These are phyloP conservation scores for Acrocephalus arundinaceus DNA, from an alignment of 2,113 vertebrate species.

Conservation along the genomic window DNA sequence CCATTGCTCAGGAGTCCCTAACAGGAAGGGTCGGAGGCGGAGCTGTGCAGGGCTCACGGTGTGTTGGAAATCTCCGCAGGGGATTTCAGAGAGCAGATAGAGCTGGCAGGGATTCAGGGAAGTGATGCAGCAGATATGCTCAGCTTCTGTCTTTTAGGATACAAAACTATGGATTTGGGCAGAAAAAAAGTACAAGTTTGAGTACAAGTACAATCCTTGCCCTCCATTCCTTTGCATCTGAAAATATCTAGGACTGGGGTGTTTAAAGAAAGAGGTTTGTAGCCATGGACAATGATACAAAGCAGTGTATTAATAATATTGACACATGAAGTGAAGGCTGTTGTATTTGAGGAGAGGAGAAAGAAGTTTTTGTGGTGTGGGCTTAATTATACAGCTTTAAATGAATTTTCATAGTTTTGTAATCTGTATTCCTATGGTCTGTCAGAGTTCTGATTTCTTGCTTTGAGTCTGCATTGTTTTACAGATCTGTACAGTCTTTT, in stretches of 20 bases:
- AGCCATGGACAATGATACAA: rapidly evolving
- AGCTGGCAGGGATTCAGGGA: not conserved
- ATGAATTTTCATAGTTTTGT: not conserved
- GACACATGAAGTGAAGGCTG: not conserved
- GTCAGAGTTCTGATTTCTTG: not conserved
- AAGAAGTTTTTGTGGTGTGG: not conserved
- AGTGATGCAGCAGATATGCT: not conserved
- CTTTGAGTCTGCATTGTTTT: not conserved
- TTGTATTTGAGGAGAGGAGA: not conserved
- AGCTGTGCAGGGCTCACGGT: not conserved
- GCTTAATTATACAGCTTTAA: not conserved
- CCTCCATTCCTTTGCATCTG: not conserved
- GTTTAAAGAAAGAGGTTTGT: not conserved
- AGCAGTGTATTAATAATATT: not conserved
- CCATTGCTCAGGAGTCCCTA: slow-evolving; percentile 24
- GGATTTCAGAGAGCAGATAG: not conserved
- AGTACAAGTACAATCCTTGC: not conserved
- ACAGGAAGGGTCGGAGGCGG: not conserved
- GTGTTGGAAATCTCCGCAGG: not conserved
- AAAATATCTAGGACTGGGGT: not conserved
- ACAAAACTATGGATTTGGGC: not conserved
- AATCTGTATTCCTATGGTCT: not conserved
- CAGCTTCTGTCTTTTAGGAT: not conserved
- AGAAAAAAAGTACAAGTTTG: not conserved
- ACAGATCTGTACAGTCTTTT: not conserved